Percentiles rank a stretch among this genome's conserved stretches.
Evolutionary conservation across 1,140 invertebrate genomes (phyloP).

Genomic region (Kradibia gibbosae): DNA sequence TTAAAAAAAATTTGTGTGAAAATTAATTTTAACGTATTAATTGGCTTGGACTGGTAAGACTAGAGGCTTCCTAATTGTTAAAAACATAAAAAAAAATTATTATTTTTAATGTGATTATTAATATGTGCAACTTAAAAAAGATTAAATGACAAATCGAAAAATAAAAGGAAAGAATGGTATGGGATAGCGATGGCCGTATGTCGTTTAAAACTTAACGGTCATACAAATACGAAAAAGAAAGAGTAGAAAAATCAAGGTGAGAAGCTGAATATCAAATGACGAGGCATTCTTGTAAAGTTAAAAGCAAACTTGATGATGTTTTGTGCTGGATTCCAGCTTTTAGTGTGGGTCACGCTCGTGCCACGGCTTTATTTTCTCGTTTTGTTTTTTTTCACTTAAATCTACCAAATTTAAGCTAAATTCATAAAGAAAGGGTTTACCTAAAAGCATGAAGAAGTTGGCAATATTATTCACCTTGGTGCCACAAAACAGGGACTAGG

Average conservation of each 20-base stretch:
- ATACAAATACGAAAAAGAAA: not conserved
- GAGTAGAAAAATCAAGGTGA: not conserved
- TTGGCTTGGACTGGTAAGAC: too few relatives aligned
- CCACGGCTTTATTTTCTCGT: not conserved
- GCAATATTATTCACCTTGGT: slow-evolving; percentile 6
- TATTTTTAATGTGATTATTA: too few relatives aligned
- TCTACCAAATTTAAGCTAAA: slow-evolving; percentile 36
- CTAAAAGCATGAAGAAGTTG: not conserved
- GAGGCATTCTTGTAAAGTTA: slow-evolving; percentile 5
- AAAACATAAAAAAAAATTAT: too few relatives aligned
- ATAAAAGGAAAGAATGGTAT: not conserved
- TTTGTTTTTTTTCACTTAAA: not conserved
- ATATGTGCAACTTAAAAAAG: too few relatives aligned
- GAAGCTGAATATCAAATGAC: not conserved
- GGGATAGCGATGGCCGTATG: not conserved
- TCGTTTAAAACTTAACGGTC: not conserved
- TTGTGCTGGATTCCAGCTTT: too few relatives aligned
- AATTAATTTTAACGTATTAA: too few relatives aligned
- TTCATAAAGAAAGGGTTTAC: slow-evolving; percentile 39
- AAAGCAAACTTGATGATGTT: not conserved
- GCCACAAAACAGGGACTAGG: not conserved
- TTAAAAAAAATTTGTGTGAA: too few relatives aligned
- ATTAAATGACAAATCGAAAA: not conserved
- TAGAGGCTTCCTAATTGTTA: too few relatives aligned
- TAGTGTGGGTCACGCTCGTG: not conserved